A percentile compares a stretch with the other conserved stretches of the same genome.
Evolutionary conservation across 2,797 vertebrate species (phyloP).

Genomic region (Typhlichthys subterraneus): DNA sequence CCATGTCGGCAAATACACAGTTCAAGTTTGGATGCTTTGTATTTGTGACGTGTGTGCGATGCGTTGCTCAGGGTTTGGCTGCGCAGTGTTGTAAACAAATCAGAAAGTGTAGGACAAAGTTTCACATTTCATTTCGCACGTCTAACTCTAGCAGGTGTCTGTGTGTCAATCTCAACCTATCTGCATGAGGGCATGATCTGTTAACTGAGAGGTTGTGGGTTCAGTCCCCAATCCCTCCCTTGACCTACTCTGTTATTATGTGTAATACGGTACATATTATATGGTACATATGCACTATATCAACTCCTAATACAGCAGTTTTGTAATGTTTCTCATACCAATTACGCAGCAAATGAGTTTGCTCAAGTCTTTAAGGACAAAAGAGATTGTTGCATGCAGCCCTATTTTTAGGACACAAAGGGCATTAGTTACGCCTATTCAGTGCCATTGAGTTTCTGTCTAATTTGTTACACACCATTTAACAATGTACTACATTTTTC

Average conservation of each 20-base stretch:
- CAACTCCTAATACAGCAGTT: no score
- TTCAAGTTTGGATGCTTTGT: conserved; percentile 5
- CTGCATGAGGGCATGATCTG: no score
- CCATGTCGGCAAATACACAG: conserved; percentile 22
- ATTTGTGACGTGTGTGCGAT: no score
- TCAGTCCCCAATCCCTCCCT: no score
- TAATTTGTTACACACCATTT: conserved; percentile 10
- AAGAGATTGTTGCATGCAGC: conserved; percentile 5
- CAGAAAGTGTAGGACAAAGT: neutral
- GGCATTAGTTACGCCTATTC: conserved; percentile 23
- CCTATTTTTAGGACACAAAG: conserved; percentile 27
- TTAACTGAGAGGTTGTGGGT: no score
- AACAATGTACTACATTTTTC: conserved; percentile 6
- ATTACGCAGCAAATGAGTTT: conserved; percentile 6
- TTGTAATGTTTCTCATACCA: conserved; percentile 16
- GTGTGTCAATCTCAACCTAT: neutral
- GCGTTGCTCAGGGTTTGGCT: neutral
- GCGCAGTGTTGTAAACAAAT: conserved; percentile 1
- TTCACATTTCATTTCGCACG: neutral
- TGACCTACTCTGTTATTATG: no score
- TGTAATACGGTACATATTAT: no score
- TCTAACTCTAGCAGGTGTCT: neutral
- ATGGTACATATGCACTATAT: no score
- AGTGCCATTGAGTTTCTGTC: conserved; percentile 22
- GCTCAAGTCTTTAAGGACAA: conserved; percentile 12